These are phyloP conservation scores for Apodemia mormo DNA, from an alignment of 2,888 invertebrate genomes.

Conservation along the genomic window DNA sequence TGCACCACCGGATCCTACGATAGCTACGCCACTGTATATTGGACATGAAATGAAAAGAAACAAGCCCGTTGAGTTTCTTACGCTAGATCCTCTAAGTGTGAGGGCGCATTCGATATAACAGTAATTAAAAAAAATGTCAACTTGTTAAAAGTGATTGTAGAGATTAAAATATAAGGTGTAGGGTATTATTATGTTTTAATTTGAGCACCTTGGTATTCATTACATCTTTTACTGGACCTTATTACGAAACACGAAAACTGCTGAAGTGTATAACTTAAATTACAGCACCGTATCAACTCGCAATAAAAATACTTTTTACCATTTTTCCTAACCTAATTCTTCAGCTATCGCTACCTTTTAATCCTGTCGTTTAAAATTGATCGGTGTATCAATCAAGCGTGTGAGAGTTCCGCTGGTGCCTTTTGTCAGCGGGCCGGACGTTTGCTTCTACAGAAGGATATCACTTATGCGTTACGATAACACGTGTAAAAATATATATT, in stretches of 20 bases:
- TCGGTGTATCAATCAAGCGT: slow-evolving; percentile 1
- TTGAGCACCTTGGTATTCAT: too few species aligned
- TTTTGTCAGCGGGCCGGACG: neutral
- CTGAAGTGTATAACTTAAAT: neutral
- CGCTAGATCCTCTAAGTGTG: too few species aligned
- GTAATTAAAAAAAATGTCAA: too few species aligned
- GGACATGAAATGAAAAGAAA: too few species aligned
- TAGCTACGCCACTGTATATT: too few species aligned
- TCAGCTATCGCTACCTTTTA: neutral
- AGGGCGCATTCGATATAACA: too few species aligned
- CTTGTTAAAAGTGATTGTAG: too few species aligned
- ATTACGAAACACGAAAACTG: neutral
- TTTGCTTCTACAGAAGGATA: neutral
- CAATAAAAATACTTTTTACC: neutral
- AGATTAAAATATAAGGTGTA: too few species aligned
- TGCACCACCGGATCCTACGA: too few species aligned
- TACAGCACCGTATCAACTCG: neutral
- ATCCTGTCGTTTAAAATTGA: slow-evolving; percentile 13
- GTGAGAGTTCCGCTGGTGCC: slow-evolving; percentile 3
- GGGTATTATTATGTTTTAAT: too few species aligned
- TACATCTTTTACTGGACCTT: too few species aligned
- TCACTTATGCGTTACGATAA: neutral
- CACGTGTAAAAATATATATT: neutral
- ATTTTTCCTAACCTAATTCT: neutral
- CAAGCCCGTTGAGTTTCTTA: too few species aligned